Conservation (phyloP, 2,888 invertebrate species). For the Galerucella nymphaeae region DNA sequence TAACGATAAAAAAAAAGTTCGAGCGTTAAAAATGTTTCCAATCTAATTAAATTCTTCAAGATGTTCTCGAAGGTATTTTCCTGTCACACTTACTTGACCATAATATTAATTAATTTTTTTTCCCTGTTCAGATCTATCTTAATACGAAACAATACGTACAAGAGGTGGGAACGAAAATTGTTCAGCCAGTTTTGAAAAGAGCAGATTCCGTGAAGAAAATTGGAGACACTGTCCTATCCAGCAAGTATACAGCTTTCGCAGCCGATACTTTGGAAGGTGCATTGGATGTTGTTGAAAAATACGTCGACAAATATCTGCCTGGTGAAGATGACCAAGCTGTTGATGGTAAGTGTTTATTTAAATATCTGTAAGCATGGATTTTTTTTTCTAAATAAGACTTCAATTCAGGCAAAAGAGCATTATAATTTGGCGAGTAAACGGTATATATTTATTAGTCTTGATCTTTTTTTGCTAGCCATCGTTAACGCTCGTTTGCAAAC, state of each 20-base stretch:
- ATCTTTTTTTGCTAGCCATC: too few relatives aligned
- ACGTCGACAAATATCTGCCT: constrained; percentile 84
- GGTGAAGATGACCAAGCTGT: constrained; percentile 70
- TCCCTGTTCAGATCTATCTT: constrained; percentile 75
- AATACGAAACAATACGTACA: constrained; percentile 83
- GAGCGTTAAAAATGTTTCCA: too few relatives aligned
- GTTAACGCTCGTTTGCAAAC: too few relatives aligned
- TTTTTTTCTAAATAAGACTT: too few relatives aligned
- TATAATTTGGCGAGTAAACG: too few relatives aligned
- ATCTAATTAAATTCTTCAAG: neutral
- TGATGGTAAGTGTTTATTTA: constrained; percentile 69
- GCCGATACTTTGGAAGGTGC: constrained; percentile 81
- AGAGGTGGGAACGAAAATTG: constrained; percentile 67
- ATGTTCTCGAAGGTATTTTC: neutral
- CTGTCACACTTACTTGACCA: too few relatives aligned
- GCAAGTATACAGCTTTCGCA: constrained; percentile 78
- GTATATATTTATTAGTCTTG: too few relatives aligned
- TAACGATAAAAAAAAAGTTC: too few relatives aligned
- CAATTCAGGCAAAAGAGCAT: too few relatives aligned
- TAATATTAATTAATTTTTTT: too few relatives aligned
- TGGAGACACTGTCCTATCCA: constrained; percentile 76
- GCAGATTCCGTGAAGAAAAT: constrained; percentile 87
- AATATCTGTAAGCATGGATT: too few relatives aligned
- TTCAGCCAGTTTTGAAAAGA: constrained; percentile 77
- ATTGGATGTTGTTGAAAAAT: constrained; percentile 81